These are phyloP conservation scores for Hymenopus coronatus DNA, from an alignment of 2,888 invertebrate genomes.

Conservation along the genomic window DNA sequence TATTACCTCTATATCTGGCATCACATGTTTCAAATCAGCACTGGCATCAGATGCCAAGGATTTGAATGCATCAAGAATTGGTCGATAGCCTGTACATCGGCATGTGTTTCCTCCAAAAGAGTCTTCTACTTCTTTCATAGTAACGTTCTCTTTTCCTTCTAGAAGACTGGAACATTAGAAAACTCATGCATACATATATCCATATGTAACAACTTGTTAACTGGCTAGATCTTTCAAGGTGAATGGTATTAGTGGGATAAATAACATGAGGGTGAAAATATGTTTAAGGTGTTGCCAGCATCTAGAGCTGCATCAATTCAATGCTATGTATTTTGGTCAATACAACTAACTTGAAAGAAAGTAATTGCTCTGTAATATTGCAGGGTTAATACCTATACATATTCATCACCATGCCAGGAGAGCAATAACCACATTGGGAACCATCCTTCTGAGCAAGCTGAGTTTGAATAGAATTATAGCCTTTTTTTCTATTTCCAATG, in stretches of 20 bases:
- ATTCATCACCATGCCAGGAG: constrained; percentile 75
- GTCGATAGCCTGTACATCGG: constrained; percentile 73
- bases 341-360: no score
- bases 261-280: no score
- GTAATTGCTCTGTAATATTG: neutral
- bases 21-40: constrained; percentile 50
- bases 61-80: constrained; percentile 77
- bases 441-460: constrained; percentile 64
- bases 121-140: constrained; percentile 45
- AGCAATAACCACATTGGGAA: constrained; percentile 73
- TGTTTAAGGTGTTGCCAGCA: no score
- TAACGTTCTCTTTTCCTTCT: constrained; percentile 45
- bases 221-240: no score
- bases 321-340: no score
- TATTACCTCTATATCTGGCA: constrained; percentile 48
- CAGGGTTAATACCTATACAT: constrained; percentile 59
- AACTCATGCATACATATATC: neutral
- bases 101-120: constrained; percentile 68
- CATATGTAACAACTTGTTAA: constrained; percentile 30
- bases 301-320: no score
- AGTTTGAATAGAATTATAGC: constrained; percentile 68
- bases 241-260: no score
- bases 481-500: constrained; percentile 60
- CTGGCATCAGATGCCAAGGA: constrained; percentile 63
- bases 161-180: constrained; percentile 48